phyloP scores from a whole-genome alignment of 2,797 vertebrate species.

The Pyrocephalus nanus region DNA sequence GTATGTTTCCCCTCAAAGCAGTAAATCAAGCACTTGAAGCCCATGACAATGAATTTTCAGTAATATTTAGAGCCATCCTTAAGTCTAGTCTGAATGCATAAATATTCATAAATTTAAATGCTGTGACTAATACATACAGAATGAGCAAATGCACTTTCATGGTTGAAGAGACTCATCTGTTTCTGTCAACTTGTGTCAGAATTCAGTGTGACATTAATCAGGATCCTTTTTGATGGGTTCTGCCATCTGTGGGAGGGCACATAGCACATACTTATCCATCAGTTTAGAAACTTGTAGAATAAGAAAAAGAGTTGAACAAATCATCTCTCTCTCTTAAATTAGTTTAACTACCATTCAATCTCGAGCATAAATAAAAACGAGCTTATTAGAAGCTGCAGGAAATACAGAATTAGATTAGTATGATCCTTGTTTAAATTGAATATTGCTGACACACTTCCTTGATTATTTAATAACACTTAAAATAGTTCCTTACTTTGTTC shows the following conservation, averaged over 20 bases:
- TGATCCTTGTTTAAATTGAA: not conserved
- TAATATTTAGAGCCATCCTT: not conserved
- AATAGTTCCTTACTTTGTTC: not conserved
- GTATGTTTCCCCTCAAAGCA: not conserved
- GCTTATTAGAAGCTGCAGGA: not conserved
- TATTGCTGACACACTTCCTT: not conserved
- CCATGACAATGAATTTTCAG: not conserved
- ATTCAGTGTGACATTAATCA: constrained; percentile 5
- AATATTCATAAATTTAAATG: constrained; percentile 45
- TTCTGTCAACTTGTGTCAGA: constrained; percentile 16
- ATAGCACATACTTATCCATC: not conserved
- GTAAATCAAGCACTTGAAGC: not conserved
- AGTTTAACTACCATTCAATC: not conserved
- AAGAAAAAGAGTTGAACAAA: not conserved
- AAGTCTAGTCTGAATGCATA: constrained; percentile 27
- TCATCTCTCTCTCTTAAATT: not conserved
- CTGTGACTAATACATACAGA: constrained; percentile 10
- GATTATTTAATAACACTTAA: constrained; percentile 13
- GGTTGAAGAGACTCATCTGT: not conserved
- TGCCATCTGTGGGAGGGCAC: not conserved
- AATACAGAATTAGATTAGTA: not conserved
- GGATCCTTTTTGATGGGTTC: not conserved
- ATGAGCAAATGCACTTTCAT: constrained; percentile 35
- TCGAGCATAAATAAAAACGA: not conserved
- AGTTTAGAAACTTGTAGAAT: not conserved